A percentile compares a stretch with the other conserved stretches of the same genome.
Evolutionary conservation across 2,888 invertebrate genomes (phyloP).

Genomic region (Eupithecia dodoneata): DNA sequence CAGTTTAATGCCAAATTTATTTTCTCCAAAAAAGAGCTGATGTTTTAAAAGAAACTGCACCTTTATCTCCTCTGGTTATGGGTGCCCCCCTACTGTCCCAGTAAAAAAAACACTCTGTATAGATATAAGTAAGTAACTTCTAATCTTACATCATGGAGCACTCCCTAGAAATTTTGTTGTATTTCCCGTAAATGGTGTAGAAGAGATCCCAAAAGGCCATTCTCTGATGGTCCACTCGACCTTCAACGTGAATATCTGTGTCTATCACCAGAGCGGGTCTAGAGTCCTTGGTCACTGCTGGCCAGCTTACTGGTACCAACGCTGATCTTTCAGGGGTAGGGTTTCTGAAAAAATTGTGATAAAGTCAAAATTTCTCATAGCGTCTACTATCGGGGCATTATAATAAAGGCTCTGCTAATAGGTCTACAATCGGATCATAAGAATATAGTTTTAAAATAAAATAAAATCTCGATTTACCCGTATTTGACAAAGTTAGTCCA

Average conservation of each 20-base stretch:
- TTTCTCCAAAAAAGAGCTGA: too few relatives aligned
- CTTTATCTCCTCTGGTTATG: too few relatives aligned
- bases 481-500: slow-evolving; percentile 77
- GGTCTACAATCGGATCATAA: too few relatives aligned
- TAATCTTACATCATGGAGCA: slow-evolving; percentile 45
- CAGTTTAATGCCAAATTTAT: too few relatives aligned
- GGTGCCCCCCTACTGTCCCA: too few relatives aligned
- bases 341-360: slow-evolving; percentile 54
- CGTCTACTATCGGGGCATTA: neutral
- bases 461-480: slow-evolving; percentile 59
- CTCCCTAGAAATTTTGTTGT: slow-evolving; percentile 58
- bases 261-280: slow-evolving; percentile 71
- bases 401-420: neutral
- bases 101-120: neutral
- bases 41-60: too few relatives aligned
- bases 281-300: slow-evolving; percentile 53
- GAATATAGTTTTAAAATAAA: neutral
- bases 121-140: neutral
- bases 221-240: slow-evolving; percentile 63
- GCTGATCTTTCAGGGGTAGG: slow-evolving; percentile 64
- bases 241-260: slow-evolving; percentile 57
- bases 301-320: slow-evolving; percentile 65
- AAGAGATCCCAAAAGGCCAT: slow-evolving; percentile 80
- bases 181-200: slow-evolving; percentile 64
- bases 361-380: neutral